These are phyloP conservation scores for Tachina grossa DNA, from an alignment of 2,888 invertebrate genomes.

Conservation along the genomic window DNA sequence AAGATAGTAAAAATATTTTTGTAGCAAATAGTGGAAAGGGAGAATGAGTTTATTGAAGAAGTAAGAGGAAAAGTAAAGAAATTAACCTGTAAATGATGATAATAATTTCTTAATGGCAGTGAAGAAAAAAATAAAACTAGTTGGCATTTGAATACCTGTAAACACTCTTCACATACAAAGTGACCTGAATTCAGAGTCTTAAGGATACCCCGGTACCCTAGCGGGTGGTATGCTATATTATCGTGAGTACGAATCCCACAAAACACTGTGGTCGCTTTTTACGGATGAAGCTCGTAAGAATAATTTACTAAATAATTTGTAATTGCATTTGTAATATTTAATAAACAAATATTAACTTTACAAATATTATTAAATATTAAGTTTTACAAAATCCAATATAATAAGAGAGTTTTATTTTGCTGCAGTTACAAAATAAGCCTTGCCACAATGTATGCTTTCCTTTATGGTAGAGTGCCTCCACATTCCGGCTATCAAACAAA, in stretches of 20 bases:
- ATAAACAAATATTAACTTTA: too few species aligned
- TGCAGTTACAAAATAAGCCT: neutral
- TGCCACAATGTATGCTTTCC: neutral
- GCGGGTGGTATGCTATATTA: too few species aligned
- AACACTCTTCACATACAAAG: neutral
- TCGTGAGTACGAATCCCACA: too few species aligned
- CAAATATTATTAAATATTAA: too few species aligned
- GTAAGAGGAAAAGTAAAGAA: neutral
- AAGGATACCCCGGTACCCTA: too few species aligned
- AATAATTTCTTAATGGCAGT: slow-evolving; percentile 25
- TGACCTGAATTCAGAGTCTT: too few species aligned
- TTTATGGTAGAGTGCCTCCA: neutral
- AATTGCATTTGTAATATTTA: too few species aligned
- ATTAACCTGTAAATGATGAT: slow-evolving; percentile 38
- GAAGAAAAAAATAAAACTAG: neutral
- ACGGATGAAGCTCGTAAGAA: too few species aligned
- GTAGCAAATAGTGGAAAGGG: neutral
- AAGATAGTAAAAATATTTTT: neutral
- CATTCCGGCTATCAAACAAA: neutral
- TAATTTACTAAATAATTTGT: too few species aligned
- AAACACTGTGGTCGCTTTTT: too few species aligned
- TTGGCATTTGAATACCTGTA: neutral
- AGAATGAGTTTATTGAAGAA: slow-evolving; percentile 11
- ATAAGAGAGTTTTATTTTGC: too few species aligned
- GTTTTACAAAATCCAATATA: too few species aligned